Conservation (phyloP, 2,113 vertebrate species). For the Podilymbus podiceps region DNA sequence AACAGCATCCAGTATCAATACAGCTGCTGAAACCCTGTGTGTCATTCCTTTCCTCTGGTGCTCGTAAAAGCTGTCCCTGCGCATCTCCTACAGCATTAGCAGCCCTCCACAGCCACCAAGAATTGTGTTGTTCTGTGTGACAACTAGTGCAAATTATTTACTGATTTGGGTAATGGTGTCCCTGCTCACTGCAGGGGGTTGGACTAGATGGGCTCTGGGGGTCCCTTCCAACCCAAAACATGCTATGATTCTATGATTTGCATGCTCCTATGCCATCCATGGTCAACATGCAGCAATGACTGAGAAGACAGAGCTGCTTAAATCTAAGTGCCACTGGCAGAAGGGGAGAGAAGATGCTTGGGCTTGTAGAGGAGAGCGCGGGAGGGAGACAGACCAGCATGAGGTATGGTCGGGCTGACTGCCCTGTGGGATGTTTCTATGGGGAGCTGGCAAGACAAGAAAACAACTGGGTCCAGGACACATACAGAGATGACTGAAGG, state of each 20-base stretch:
- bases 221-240: too few relatives aligned
- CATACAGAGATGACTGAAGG: rapidly evolving
- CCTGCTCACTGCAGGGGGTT: too few relatives aligned
- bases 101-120: not conserved
- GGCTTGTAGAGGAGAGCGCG: not conserved
- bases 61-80: not conserved
- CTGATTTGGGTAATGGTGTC: not conserved
- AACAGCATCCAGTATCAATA: not conserved
- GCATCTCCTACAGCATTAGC: not conserved
- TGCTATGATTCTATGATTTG: not conserved
- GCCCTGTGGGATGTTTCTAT: not conserved
- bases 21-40: not conserved
- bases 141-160: not conserved
- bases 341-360: not conserved
- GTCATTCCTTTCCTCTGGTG: not conserved
- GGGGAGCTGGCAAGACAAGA: not conserved
- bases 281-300: not conserved
- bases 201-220: too few relatives aligned
- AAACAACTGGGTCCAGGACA: not conserved
- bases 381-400: rapidly evolving
- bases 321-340: not conserved
- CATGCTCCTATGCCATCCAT: not conserved
- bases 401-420: not conserved
- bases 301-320: not conserved
- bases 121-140: not conserved